Evolutionary conservation across 2,888 invertebrate species (phyloP).

Genomic region (Hirtodrosophila trivittata): DNA sequence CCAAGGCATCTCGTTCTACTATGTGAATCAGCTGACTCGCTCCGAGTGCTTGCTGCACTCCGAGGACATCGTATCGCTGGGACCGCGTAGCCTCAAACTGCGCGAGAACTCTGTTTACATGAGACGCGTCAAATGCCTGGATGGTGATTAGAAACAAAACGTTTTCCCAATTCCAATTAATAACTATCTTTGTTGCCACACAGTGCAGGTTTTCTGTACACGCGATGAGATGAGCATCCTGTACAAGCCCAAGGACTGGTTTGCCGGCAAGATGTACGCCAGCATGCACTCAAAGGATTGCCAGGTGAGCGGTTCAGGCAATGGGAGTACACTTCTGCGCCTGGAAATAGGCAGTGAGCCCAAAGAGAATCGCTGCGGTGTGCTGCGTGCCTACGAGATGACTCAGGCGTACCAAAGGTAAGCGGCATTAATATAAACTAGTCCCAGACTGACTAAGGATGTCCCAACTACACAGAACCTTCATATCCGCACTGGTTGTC

Average conservation of each 20-base stretch:
- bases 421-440: neutral
- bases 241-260: conserved; percentile 86
- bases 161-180: neutral
- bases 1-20: conserved; percentile 87
- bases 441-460: too few species aligned
- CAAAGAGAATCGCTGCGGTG: conserved; percentile 82
- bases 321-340: conserved; percentile 75
- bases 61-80: conserved; percentile 91
- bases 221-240: conserved; percentile 88
- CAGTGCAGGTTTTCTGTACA: conserved; percentile 92
- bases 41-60: conserved; percentile 89
- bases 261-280: conserved; percentile 91
- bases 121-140: conserved; percentile 92
- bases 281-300: conserved; percentile 91
- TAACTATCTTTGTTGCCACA: neutral
- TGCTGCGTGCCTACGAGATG: conserved; percentile 83
- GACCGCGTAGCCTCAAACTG: conserved; percentile 88
- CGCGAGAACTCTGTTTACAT: conserved; percentile 88
- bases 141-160: conserved; percentile 86
- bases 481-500: conserved; percentile 90
- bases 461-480: conserved; percentile 86
- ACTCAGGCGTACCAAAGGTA: conserved; percentile 80
- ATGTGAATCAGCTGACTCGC: conserved; percentile 68
- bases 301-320: conserved; percentile 86
- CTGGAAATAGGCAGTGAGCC: conserved; percentile 82